Base-by-base conservation (phyloP, 1,140 invertebrate species). In the Penaeus chinensis region DNA sequence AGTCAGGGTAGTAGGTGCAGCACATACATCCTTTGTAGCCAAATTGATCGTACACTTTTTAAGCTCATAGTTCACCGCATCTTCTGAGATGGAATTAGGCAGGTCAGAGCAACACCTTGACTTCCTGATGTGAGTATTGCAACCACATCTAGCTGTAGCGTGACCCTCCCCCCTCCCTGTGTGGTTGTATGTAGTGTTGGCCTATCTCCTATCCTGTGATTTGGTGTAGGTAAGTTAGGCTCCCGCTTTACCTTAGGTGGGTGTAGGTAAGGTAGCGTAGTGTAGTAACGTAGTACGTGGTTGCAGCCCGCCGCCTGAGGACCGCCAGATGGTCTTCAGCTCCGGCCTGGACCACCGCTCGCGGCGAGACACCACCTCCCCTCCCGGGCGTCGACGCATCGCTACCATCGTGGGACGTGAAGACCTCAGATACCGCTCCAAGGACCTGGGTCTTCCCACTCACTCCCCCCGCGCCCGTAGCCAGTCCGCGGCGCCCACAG, bases 401-500 rank as follows among this genome's bases (percentile, higher is more conserved):
- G 94, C 94, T 82, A 94, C 95, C 86, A 95, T 95, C 94, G 79
- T 90, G 66, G 87, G 89, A 54, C 82, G 90, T 47, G 89, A 90
- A 60, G 90, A 91, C 82, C 71, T 90, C 66, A 85, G 89, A 65
- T 84, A 87, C 79, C 87, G 79, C n/a, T 37, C 80, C 71, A 89
- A 87, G 81, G 89, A 89, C 84, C 80, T 80, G 32, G 76, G 54
- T 54, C 78, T 84, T 66, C 81, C 89, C 61, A 61, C 84, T 20
- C 80, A 86, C 84, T 74, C 82, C 87, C 82, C 90, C 74, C 87
- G 90, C 32, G 90, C 90, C 78, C 90, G 95, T 91, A 94, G 95
- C 91, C 94, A 96, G 93, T 95, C 95, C 22, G 96, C 96, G 62
- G 95, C 95, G 47, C 95, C 95, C n/a, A 94, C 95, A 91, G 95